Percentiles rank a stretch among this genome's conserved stretches.
These are phyloP conservation scores for Pseudomyrmex pallidus DNA, from an alignment of 1,140 invertebrate genomes.

Conservation along the genomic window DNA sequence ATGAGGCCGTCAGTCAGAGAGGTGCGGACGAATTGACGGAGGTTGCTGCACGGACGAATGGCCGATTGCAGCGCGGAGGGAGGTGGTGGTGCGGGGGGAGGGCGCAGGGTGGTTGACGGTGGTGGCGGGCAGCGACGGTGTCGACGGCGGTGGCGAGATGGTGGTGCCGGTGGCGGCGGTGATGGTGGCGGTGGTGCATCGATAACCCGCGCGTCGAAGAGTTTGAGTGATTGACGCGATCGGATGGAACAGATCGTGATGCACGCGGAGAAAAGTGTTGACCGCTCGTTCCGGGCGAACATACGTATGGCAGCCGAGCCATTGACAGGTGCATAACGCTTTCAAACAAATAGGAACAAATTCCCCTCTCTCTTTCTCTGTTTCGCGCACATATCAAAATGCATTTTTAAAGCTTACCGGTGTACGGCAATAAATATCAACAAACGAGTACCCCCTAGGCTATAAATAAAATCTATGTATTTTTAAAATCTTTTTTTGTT, in stretches of 20 bases:
- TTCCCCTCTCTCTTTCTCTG: conserved; percentile 66
- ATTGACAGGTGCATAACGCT: conserved; percentile 77
- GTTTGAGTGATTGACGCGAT: conserved; percentile 80
- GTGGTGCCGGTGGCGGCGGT: conserved; percentile 52
- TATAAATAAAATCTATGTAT: conserved; percentile 62
- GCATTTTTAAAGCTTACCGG: conserved; percentile 71
- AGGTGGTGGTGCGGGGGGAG: conserved; percentile 21
- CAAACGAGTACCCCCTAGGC: conserved; percentile 47
- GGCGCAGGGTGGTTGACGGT: conserved; percentile 49
- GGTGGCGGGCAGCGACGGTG: conserved; percentile 28
- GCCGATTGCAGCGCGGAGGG: conserved; percentile 47
- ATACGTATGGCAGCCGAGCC: conserved; percentile 68
- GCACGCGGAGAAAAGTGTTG: conserved; percentile 74
- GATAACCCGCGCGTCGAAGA: conserved; percentile 74
- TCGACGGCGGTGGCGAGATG: conserved; percentile 51
- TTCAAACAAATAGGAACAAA: conserved; percentile 77
- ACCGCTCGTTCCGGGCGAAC: conserved; percentile 73
- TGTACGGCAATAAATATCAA: conserved; percentile 71
- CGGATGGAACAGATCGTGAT: conserved; percentile 76
- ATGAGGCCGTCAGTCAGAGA: conserved; percentile 71
- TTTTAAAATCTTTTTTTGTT: conserved; percentile 63
- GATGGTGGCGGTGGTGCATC: conserved; percentile 63
- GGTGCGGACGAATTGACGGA: conserved; percentile 59
- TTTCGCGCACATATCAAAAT: conserved; percentile 59
- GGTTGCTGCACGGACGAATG: conserved; percentile 47